Percentiles rank a stretch among this genome's conserved stretches.
Evolutionary conservation across 2,888 invertebrate genomes (phyloP).

Genomic region (Argyra leucocephala): DNA sequence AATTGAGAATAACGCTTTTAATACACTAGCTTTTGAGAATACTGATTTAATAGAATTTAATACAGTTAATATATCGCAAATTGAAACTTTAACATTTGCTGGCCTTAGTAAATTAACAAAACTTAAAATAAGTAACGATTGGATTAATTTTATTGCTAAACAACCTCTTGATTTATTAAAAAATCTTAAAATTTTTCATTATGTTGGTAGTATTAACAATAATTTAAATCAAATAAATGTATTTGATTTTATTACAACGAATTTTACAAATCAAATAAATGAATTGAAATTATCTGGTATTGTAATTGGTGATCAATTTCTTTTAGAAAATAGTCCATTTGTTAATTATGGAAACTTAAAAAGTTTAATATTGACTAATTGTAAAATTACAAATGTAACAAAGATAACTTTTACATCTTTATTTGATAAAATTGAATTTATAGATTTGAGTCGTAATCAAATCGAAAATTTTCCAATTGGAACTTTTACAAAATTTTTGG

Average conservation of each 20-base stretch:
- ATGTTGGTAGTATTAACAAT: background rate
- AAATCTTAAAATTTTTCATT: background rate
- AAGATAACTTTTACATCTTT: background rate
- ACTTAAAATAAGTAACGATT: background rate
- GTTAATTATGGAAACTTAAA: background rate
- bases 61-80: background rate
- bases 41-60: background rate
- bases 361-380: background rate
- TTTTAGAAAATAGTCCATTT: background rate
- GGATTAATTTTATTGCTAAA: background rate
- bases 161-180: background rate
- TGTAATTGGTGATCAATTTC: background rate
- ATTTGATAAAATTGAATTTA: background rate
- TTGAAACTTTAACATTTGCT: background rate
- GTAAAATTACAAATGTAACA: background rate
- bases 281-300: background rate
- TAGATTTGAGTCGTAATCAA: background rate
- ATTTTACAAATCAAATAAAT: background rate
- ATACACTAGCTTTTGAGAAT: background rate
- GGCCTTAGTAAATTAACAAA: background rate
- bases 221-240: background rate
- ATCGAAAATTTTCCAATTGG: background rate
- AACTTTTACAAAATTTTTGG: conserved; percentile 1
- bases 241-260: background rate
- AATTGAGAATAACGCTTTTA: background rate